Evolutionary conservation across 2,113 vertebrate genomes (phyloP), one percentile per base, ranked within the genome.

Genomic region (Dromiciops gliroides): DNA sequence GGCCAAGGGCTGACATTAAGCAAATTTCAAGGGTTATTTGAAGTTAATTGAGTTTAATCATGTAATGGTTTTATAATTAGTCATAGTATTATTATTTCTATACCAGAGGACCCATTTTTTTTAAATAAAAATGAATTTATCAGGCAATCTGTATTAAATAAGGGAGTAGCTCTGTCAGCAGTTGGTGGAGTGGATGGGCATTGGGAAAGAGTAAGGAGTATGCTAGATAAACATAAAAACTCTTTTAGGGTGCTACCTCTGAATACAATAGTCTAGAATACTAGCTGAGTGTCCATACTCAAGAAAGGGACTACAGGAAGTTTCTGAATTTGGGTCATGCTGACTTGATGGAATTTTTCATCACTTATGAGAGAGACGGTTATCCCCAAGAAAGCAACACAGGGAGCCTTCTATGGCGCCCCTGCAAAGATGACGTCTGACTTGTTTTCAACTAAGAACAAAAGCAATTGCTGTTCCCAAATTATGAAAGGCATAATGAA

Each of bases 41-140:
- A 98, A 98, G 98, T 98, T 98, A 99, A 99, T 98, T 98, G 98
- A 98, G 97, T 98, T 98, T 98, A 98, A 98, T 98, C 98, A 95
- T 97, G 96, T 96, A 97, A 98, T 97, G 98, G 97, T 98, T 98
- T 98, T 98, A 97, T 98, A 98, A 98, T 98, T 98, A 98, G 98
- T 97, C 97, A 97, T 96, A 97, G 95, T 88, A 50, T 96, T 98
- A 97, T 97, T 96, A 92, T 95, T 98, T 97, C 98, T 96, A 90
- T 93, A 94, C 53, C 90, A 94, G 95, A 97, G 95, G 97, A 98
- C 96, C 95, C 95, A 93, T 93, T 92, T 94, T 94, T 97, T 97
- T 67, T 67, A 89, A 50, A 47, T 48, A 48, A 47, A 94, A 92
- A 95, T 8, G 26, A 31, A 92, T 91, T 91, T 37, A 92, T 44